These are phyloP conservation scores for Ginglymostoma cirratum DNA, from an alignment of 2,113 vertebrate species.

Conservation along the genomic window DNA sequence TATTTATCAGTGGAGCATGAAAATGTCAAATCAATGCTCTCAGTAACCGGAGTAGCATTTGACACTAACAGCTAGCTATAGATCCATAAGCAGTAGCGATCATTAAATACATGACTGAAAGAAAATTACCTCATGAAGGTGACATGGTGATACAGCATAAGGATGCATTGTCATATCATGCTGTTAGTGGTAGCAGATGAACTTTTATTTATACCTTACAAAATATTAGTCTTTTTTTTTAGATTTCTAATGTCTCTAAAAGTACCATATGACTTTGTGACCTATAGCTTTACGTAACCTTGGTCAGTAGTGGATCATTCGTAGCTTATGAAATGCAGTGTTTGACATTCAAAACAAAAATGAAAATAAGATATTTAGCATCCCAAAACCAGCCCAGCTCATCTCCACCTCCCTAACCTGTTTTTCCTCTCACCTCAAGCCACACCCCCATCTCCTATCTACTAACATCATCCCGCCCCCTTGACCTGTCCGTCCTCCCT, in stretches of 20 bases:
- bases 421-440: no score
- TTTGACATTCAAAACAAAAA: neutral
- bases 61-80: neutral
- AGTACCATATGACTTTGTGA: neutral
- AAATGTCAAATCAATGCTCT: neutral
- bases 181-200: neutral
- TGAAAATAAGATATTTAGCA: neutral
- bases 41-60: neutral
- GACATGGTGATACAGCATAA: neutral
- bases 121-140: neutral
- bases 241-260: neutral
- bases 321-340: neutral
- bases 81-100: neutral
- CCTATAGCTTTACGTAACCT: neutral
- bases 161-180: neutral
- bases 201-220: neutral
- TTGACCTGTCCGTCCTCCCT: no score
- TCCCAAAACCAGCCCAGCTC: no score
- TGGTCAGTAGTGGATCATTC: neutral
- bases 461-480: no score
- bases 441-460: no score
- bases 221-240: neutral
- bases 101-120: neutral
- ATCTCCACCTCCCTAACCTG: no score
- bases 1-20: slow-evolving; percentile 16